Evolutionary conservation across 2,888 invertebrate genomes (phyloP), one percentile per base, ranked within the genome.

Genomic region (Tridacna crocea): DNA sequence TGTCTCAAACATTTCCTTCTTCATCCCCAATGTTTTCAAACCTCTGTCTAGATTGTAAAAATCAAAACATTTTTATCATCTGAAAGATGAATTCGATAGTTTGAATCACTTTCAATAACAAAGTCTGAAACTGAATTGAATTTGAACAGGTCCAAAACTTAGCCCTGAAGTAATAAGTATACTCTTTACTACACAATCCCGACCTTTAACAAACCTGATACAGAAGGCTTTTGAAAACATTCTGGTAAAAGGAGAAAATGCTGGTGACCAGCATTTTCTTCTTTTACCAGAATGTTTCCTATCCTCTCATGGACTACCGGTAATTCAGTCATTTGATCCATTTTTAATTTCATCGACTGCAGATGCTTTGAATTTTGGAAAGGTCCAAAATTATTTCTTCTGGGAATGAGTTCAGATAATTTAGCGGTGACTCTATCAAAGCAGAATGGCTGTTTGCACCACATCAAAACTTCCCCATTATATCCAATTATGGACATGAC

Each of bases 401-500:
- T 61, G 61, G 61, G 4, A 61, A 61, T 61, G 61, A 24, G 61
- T 61, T 4, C n/a, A n/a, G n/a, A 55, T 17, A 19, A 19, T 19
- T 55, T 55, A 19, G 55, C 17, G 6, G n/a, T 22, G 6, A n/a
- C n/a, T 60, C 60, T 22, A 60, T 60, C 19, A 24, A 19, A n/a
- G 24, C 6, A 6, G 19, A 36, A 36, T 36, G 36, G 36, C 36
- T 36, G 36, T 36, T 36, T 36, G 36, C 36, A 36, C 36, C 36
- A 36, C 36, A 36, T 36, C 36, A 36, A 36, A 36, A 36, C n/a
- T 15, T 65, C 26, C 65, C 36, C 27, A 65, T 65, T 68, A 68
- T 68, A 36, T 68, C 47, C 68, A 15, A 47, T 72, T 63, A 51
- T 60, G 78, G 77, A 79, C 83, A 73, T 70, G 79, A n/a, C 17